phyloP scores from a whole-genome alignment of 2,797 vertebrate species.

The Fistularia tabacaria region DNA sequence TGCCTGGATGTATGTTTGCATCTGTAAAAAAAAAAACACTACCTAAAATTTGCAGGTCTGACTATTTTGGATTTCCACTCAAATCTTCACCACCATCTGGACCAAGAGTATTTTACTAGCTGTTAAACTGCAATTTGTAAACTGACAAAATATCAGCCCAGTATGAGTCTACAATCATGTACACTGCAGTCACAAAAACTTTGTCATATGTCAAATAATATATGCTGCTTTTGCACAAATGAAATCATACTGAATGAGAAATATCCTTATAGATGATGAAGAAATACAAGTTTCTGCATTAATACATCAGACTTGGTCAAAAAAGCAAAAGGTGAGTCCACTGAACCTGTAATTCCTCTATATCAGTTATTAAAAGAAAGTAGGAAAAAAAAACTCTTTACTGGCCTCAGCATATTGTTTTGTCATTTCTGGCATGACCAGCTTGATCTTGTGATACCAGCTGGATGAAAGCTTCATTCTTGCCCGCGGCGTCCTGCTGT shows the following conservation, averaged over 20 bases:
- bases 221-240: neutral
- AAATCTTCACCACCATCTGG: slow-evolving; percentile 69
- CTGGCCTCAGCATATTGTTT: slow-evolving; percentile 59
- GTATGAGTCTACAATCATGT: neutral
- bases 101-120: slow-evolving; percentile 56
- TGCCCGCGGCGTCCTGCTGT: slow-evolving; percentile 63
- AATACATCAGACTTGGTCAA: too few species aligned
- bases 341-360: slow-evolving; percentile 12
- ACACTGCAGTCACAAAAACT: neutral
- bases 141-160: slow-evolving; percentile 61
- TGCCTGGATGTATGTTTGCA: slow-evolving; percentile 13
- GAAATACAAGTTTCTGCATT: too few species aligned
- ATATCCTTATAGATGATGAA: too few species aligned
- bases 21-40: slow-evolving; percentile 21
- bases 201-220: neutral
- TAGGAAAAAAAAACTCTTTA: slow-evolving; percentile 18
- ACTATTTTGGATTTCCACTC: slow-evolving; percentile 26
- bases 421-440: slow-evolving; percentile 68
- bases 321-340: slow-evolving; percentile 16
- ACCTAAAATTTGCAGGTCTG: neutral
- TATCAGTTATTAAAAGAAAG: slow-evolving; percentile 25
- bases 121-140: slow-evolving; percentile 52
- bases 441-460: slow-evolving; percentile 71
- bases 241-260: too few species aligned
- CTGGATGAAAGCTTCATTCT: slow-evolving; percentile 68